phyloP scores from a whole-genome alignment of 1,140 invertebrate species.

The Calliopsis andreniformis region DNA sequence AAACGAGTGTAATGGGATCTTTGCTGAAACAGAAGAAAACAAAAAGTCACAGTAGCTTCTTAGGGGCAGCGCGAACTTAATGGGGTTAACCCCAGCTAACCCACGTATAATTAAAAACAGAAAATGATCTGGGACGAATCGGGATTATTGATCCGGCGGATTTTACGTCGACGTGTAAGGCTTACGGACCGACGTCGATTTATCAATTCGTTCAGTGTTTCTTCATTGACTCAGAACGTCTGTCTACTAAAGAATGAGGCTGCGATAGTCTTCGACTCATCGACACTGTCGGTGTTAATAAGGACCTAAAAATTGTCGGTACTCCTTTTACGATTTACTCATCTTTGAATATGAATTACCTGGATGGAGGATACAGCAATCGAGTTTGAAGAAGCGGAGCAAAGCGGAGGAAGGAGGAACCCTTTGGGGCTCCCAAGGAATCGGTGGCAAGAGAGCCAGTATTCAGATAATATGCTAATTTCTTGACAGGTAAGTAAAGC shows the following conservation, averaged over 20 bases:
- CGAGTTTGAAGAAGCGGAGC: neutral
- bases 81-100: conserved; percentile 73
- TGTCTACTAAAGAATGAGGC: too few relatives aligned
- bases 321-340: too few relatives aligned
- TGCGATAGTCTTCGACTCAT: neutral
- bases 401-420: conserved; percentile 37
- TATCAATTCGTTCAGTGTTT: neutral
- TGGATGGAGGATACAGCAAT: neutral
- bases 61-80: conserved; percentile 59
- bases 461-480: conserved; percentile 69
- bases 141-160: conserved; percentile 66
- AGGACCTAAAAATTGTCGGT: neutral
- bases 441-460: conserved; percentile 50
- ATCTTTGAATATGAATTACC: neutral
- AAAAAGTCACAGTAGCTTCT: conserved; percentile 64
- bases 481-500: conserved; percentile 67
- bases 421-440: conserved; percentile 47
- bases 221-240: neutral
- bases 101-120: conserved; percentile 75
- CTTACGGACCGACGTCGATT: neutral
- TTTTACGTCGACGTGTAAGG: conserved; percentile 47
- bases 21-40: conserved; percentile 60
- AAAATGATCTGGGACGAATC: conserved; percentile 71
- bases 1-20: conserved; percentile 70
- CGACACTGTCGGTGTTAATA: neutral